Percentiles rank a stretch among this genome's conserved stretches.
Evolutionary conservation across 2,888 invertebrate genomes (phyloP).

Genomic region (Drosophila mettleri): DNA sequence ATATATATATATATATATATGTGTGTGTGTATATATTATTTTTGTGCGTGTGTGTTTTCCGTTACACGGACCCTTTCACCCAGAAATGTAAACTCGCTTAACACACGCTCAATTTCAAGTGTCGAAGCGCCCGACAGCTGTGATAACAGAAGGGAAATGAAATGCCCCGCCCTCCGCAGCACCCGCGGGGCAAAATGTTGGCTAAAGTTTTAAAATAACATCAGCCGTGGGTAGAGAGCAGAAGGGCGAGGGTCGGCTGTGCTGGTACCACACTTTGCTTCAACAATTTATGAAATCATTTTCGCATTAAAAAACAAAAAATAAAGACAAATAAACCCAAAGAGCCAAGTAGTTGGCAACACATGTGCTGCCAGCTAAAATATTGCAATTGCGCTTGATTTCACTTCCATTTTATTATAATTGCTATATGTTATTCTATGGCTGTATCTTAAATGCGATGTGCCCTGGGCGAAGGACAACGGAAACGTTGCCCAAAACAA

Average conservation of each 20-base stretch:
- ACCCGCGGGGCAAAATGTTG: constrained; percentile 43
- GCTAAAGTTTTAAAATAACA: constrained; percentile 64
- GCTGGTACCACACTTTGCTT: constrained; percentile 3
- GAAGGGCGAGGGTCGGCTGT: neutral
- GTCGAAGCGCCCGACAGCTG: constrained; percentile 76
- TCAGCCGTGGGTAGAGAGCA: constrained; percentile 4
- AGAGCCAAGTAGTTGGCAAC: constrained; percentile 51
- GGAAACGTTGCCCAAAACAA: constrained; percentile 56
- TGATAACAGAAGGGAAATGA: constrained; percentile 69
- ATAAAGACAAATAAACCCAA: constrained; percentile 14
- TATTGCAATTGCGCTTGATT: constrained; percentile 64
- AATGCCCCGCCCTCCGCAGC: constrained; percentile 4
- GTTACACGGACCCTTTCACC: constrained; percentile 29
- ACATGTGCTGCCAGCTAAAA: constrained; percentile 62
- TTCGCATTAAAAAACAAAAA: constrained; percentile 64
- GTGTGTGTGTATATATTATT: too few relatives aligned
- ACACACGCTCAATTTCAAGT: constrained; percentile 73
- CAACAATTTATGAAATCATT: constrained; percentile 61
- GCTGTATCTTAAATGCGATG: constrained; percentile 33
- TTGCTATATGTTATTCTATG: constrained; percentile 29
- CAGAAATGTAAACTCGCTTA: constrained; percentile 64
- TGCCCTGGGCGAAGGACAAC: constrained; percentile 21
- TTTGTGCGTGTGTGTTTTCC: neutral
- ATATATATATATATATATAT: neutral
- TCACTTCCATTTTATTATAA: constrained; percentile 43